phyloP scores from a whole-genome alignment of 2,888 invertebrate genomes.

The Parapristionchus giblindavisi region DNA sequence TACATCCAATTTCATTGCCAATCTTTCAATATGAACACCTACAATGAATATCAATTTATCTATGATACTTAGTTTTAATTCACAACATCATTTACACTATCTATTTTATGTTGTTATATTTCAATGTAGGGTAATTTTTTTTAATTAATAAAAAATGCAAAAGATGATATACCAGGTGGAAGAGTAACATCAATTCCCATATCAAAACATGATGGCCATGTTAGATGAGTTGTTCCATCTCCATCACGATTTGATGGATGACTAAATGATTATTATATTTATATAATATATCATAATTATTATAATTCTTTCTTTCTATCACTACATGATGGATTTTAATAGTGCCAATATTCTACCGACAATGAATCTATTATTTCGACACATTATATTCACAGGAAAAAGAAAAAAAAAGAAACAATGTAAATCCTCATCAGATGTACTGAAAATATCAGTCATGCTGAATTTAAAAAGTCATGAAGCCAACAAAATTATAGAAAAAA shows the following conservation, averaged over 20 bases:
- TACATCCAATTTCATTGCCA: conserved; percentile 69
- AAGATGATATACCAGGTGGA: conserved; percentile 52
- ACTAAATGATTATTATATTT: no score
- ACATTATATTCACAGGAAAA: no score
- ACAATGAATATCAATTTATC: background rate
- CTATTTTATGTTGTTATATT: background rate
- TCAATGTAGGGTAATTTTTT: background rate
- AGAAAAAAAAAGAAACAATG: no score
- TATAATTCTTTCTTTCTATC: no score
- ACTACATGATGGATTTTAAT: no score
- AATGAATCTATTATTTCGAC: no score
- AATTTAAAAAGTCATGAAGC: background rate
- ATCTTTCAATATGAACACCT: conserved; percentile 67
- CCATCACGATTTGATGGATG: conserved; percentile 57
- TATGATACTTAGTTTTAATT: background rate
- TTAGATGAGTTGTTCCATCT: conserved; percentile 62
- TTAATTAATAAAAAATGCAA: background rate
- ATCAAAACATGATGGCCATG: conserved; percentile 68
- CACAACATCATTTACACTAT: no score
- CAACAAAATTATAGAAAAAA: background rate
- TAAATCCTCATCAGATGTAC: no score
- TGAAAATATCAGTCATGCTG: no score
- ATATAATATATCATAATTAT: no score
- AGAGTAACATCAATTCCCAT: conserved; percentile 68
- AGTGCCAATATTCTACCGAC: no score